phyloP scores from a whole-genome alignment of 92 coral and sea anemone species.

The Porites lobata region DNA sequence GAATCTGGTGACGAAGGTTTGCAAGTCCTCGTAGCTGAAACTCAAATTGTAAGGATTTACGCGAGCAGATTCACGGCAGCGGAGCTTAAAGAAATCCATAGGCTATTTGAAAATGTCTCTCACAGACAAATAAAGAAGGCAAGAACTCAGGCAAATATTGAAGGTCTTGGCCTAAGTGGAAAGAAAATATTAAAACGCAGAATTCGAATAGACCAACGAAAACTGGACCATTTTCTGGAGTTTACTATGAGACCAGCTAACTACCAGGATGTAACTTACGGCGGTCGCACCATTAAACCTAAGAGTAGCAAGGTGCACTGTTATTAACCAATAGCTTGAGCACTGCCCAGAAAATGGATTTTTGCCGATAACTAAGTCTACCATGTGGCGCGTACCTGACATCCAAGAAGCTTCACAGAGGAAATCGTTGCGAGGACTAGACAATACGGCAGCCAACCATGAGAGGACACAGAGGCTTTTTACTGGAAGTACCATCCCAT shows the following conservation, averaged over 20 bases:
- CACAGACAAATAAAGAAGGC: conserved; percentile 73
- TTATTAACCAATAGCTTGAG: conserved; percentile 66
- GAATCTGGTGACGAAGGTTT: conserved; percentile 44
- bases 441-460: conserved; percentile 70
- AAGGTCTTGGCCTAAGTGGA: conserved; percentile 57
- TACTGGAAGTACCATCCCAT: too few species aligned
- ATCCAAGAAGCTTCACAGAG: conserved; percentile 71
- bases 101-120: conserved; percentile 61
- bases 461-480: too few species aligned
- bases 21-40: conserved; percentile 66
- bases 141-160: conserved; percentile 25
- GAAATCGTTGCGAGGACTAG: conserved; percentile 76
- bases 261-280: conserved; percentile 68
- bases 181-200: conserved; percentile 60
- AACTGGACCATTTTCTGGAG: conserved; percentile 68
- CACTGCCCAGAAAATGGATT: conserved; percentile 54
- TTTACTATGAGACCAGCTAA: conserved; percentile 46
- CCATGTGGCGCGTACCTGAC: conserved; percentile 74
- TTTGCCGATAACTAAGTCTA: conserved; percentile 55
- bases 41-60: conserved; percentile 64
- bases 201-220: conserved; percentile 49
- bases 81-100: conserved; percentile 54
- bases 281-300: conserved; percentile 63
- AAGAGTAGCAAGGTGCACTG: conserved; percentile 62
- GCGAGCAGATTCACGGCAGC: conserved; percentile 48